Percentiles rank a stretch among this genome's conserved stretches.
phyloP scores from a whole-genome alignment of 2,888 invertebrate genomes.

The Stomorhina lunata region DNA sequence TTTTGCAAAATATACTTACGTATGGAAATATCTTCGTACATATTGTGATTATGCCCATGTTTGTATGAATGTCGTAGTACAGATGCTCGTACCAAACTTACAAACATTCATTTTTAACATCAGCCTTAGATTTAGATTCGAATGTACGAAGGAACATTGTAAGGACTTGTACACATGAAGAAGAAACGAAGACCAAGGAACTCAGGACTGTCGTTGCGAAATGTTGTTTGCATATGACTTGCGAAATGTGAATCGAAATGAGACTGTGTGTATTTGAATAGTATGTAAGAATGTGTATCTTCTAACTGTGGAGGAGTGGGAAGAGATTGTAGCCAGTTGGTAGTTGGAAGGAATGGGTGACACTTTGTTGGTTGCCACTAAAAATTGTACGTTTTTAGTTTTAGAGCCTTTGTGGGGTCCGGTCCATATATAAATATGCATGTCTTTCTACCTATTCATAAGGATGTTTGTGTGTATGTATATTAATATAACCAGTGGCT shows the following conservation, averaged over 20 bases:
- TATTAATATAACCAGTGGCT: conserved; percentile 36
- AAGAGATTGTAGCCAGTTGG: conserved; percentile 17
- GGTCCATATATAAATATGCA: conserved; percentile 53
- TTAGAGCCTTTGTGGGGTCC: conserved; percentile 39
- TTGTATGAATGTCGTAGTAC: conserved; percentile 63
- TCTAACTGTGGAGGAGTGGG: conserved; percentile 15
- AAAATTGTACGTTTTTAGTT: conserved; percentile 41
- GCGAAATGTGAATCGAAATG: conserved; percentile 77
- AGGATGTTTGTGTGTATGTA: conserved; percentile 45
- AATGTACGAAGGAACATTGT: conserved; percentile 70
- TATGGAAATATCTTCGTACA: conserved; percentile 23
- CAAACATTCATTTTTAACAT: conserved; percentile 38
- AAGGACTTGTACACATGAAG: conserved; percentile 69
- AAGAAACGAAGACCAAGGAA: conserved; percentile 70
- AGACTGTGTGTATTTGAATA: conserved; percentile 15
- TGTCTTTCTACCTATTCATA: no score
- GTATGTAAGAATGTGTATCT: neutral
- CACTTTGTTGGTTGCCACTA: conserved; percentile 42
- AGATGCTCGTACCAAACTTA: conserved; percentile 56
- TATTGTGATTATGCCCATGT: neutral
- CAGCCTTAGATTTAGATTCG: conserved; percentile 52
- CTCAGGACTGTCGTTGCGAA: conserved; percentile 73
- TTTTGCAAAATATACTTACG: conserved; percentile 23
- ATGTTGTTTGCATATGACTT: conserved; percentile 79
- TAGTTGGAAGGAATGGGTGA: conserved; percentile 36